Evolutionary conservation across 2,888 invertebrate genomes (phyloP).

Genomic region (Macropis europaea): DNA sequence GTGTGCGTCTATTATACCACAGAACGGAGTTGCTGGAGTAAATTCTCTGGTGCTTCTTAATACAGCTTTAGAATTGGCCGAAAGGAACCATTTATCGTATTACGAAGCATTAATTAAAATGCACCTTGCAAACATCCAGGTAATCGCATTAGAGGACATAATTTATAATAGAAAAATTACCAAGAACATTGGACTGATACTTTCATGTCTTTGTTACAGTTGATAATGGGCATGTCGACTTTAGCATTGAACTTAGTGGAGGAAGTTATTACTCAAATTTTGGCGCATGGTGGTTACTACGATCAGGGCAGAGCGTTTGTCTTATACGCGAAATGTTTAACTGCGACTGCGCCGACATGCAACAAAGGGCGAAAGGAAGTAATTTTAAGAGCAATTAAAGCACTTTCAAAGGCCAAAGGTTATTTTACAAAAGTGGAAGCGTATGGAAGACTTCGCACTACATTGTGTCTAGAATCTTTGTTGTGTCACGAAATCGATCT

Average conservation of each 20-base stretch:
- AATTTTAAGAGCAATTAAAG: slow-evolving; percentile 82
- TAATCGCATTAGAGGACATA: slow-evolving; percentile 57
- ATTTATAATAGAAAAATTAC: background rate
- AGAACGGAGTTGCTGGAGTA: slow-evolving; percentile 81
- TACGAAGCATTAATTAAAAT: slow-evolving; percentile 88
- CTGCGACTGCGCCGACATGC: slow-evolving; percentile 83
- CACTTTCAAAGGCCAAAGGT: slow-evolving; percentile 85
- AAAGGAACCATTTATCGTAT: slow-evolving; percentile 88
- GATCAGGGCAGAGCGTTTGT: slow-evolving; percentile 90
- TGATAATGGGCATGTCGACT: slow-evolving; percentile 88
- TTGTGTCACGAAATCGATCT: slow-evolving; percentile 88
- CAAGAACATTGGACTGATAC: background rate
- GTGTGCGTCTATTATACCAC: slow-evolving; percentile 81
- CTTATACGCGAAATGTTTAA: slow-evolving; percentile 88
- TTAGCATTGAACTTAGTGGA: slow-evolving; percentile 88
- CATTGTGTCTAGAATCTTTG: slow-evolving; percentile 84
- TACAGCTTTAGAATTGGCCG: slow-evolving; percentile 88
- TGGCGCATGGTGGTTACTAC: slow-evolving; percentile 90
- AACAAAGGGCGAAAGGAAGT: slow-evolving; percentile 81
- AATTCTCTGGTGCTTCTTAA: slow-evolving; percentile 83
- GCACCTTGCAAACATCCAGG: slow-evolving; percentile 89
- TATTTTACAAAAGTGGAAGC: slow-evolving; percentile 89
- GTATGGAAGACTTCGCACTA: slow-evolving; percentile 87
- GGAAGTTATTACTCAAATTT: slow-evolving; percentile 85
- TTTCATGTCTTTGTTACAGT: slow-evolving; percentile 77